Evolutionary conservation across 2,113 vertebrate species (phyloP), one percentile per base, ranked within the genome.

Genomic region (Manacus vitellinus): DNA sequence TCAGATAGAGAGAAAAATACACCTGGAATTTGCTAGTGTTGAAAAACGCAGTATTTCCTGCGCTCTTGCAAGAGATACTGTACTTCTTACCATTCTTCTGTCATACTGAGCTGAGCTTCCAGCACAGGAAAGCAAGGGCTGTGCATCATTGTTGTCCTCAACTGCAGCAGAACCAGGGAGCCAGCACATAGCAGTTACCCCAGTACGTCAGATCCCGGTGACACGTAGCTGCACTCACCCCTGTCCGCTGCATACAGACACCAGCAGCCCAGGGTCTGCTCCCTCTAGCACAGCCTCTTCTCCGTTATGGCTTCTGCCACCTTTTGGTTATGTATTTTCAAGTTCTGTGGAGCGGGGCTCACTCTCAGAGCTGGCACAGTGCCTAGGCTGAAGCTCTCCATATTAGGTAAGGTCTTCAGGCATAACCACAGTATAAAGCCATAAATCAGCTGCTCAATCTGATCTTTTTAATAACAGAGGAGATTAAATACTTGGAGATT

Each of bases 201-300:
- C 2, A 13, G 54, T 12, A 55, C 1, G 1, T 72, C 93, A 49
- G 24, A 51, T 25, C 37, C 12, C 8, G 17, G 23, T 6, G 24
- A 63, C 44, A 23, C 1, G 1, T 14, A 79, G 28, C 43, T 33
- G 52, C n/a, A 8, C 16, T 71, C 47, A 30, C 10, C 27, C 39
- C 15, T 24, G 7, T 20, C 21, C 0, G 0, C 21, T 14, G 37
- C 0, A 0, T 22, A 35, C 10, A 76, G 58, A 19, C 39, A 86
- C 27, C 62, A 63, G 15, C 52, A 63, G 43, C 58, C 7, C 2
- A 0, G 14, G 12, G 47, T 84, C 54, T 84, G 15, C 21, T 68
- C 47, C 72, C n/a, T 63, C 37, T 24, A 31, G 39, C 21, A 44
- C 24, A 44, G 37, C 43, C 15, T 83, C 8, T 55, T 61, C 54